Evolutionary conservation across 2,113 vertebrate genomes (phyloP), one percentile per base, ranked within the genome.

Genomic region (Chaetorhynchus papuensis): DNA sequence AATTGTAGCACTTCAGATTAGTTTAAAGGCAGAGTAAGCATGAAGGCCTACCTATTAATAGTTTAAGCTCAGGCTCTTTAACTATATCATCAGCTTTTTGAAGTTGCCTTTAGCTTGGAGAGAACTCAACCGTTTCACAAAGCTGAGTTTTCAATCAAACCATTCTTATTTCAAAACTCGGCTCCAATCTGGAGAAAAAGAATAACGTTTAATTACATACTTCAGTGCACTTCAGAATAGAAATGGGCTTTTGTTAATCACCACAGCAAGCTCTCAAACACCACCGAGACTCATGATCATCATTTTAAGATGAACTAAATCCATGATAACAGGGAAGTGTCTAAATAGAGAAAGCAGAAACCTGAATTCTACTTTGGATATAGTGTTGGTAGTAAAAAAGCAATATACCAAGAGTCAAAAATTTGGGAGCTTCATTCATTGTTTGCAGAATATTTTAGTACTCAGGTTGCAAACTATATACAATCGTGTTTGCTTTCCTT

Each of bases 151-250:
- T 96, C 95, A 97, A 66, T 96, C 94, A 97, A 92, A 95, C 22
- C 56, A 70, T 68, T 82, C 82, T 93, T 89, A 91, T 88, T 95
- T 94, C 89, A 93, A 94, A 97, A 89, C 53, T 91, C 60, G 69
- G 31, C 45, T 96, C 41, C 37, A 78, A 91, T 83, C 74, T 93
- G 53, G 56, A 78, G 53, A 27, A 68, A 91, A 76, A 94, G 89
- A 91, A 94, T 87, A 95, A 82, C 33, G 7, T 95, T 97, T 96
- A 97, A 97, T 97, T 97, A 96, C 95, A 95, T 95, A 95, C 94
- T 95, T 96, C 96, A 95, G 66, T 97, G 95, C 94, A 94, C 86
- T 93, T 96, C 94, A 96, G 88, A 95, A 96, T 89, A 95, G 94
- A 83, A 93, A 88, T 64, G 72, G 61, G 77, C 45, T 83, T 95